Conservation (phyloP, 2,797 vertebrate genomes). For the Oreochromis mossambicus region DNA sequence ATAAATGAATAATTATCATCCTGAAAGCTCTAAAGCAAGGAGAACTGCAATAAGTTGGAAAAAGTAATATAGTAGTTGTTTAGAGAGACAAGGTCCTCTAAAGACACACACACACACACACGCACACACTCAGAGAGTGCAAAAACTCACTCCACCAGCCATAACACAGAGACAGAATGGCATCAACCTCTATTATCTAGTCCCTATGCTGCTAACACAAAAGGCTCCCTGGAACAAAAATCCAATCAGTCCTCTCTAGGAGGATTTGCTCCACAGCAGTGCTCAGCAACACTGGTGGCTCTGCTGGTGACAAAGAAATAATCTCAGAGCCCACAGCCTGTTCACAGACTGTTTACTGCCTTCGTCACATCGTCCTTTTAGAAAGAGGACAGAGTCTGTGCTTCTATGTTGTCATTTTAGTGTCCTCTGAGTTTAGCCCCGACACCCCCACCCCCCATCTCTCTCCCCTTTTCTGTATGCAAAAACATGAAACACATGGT, state of each 20-base stretch:
- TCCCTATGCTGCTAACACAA: slow-evolving; percentile 77
- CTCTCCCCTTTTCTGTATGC: slow-evolving; percentile 28
- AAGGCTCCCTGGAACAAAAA: slow-evolving; percentile 79
- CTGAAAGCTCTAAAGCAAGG: not conserved
- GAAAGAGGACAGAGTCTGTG: slow-evolving; percentile 61
- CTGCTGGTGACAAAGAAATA: slow-evolving; percentile 76
- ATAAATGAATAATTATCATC: not conserved
- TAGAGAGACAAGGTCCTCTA: not conserved
- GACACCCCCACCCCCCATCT: not conserved
- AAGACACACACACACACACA: not conserved
- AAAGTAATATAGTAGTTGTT: slow-evolving; percentile 12
- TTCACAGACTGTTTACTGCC: slow-evolving; percentile 76
- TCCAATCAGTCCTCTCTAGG: slow-evolving; percentile 76
- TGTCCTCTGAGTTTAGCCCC: slow-evolving; percentile 63
- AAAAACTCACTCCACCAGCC: slow-evolving; percentile 67
- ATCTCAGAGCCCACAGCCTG: slow-evolving; percentile 73
- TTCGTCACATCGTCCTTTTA: slow-evolving; percentile 63
- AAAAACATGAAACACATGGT: slow-evolving; percentile 70
- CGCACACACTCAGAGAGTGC: slow-evolving; percentile 22
- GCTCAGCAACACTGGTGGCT: slow-evolving; percentile 75
- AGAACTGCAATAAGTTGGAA: not conserved
- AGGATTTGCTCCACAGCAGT: slow-evolving; percentile 76
- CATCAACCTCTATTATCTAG: slow-evolving; percentile 78
- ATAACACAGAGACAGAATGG: slow-evolving; percentile 70
- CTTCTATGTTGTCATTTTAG: slow-evolving; percentile 70